Percentiles rank a stretch among this genome's conserved stretches.
phyloP scores from a whole-genome alignment of 2,888 invertebrate genomes.

The Calliopum simillimum region DNA sequence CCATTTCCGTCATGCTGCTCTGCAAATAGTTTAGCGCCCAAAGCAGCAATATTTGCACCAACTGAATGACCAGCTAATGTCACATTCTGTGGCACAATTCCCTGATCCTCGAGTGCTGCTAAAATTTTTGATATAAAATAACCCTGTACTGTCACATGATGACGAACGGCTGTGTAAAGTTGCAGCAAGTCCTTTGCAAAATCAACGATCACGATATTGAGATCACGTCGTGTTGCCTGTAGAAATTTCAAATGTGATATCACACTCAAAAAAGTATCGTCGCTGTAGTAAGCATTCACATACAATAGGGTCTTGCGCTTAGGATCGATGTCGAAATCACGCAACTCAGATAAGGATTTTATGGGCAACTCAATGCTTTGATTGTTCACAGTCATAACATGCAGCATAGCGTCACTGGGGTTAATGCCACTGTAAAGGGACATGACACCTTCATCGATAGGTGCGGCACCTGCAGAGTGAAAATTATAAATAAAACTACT shows the following conservation, averaged over 20 bases:
- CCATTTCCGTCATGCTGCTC: neutral
- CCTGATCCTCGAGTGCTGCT: slow-evolving; percentile 48
- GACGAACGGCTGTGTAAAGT: slow-evolving; percentile 59
- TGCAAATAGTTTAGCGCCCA: slow-evolving; percentile 55
- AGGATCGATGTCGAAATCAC: slow-evolving; percentile 57
- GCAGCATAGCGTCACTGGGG: slow-evolving; percentile 59
- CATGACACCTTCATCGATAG: slow-evolving; percentile 62
- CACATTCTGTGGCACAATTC: slow-evolving; percentile 50
- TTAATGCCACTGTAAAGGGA: slow-evolving; percentile 57
- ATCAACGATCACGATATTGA: slow-evolving; percentile 59
- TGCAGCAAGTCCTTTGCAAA: slow-evolving; percentile 58
- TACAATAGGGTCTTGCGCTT: slow-evolving; percentile 57
- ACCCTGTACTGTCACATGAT: slow-evolving; percentile 56
- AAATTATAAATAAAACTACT: neutral
- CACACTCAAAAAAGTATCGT: slow-evolving; percentile 58
- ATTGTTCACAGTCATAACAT: slow-evolving; percentile 59
- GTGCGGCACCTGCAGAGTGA: slow-evolving; percentile 54
- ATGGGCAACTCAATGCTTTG: slow-evolving; percentile 59
- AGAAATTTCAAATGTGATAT: slow-evolving; percentile 56
- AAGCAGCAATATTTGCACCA: slow-evolving; percentile 62
- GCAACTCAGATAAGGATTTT: slow-evolving; percentile 55
- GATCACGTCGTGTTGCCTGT: slow-evolving; percentile 55
- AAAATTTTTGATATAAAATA: slow-evolving; percentile 57
- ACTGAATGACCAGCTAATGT: slow-evolving; percentile 61
- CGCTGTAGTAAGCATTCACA: slow-evolving; percentile 58